Evolutionary conservation across 2,888 invertebrate species (phyloP), one percentile per base, ranked within the genome.

Genomic region (Iphiclides podalirius): DNA sequence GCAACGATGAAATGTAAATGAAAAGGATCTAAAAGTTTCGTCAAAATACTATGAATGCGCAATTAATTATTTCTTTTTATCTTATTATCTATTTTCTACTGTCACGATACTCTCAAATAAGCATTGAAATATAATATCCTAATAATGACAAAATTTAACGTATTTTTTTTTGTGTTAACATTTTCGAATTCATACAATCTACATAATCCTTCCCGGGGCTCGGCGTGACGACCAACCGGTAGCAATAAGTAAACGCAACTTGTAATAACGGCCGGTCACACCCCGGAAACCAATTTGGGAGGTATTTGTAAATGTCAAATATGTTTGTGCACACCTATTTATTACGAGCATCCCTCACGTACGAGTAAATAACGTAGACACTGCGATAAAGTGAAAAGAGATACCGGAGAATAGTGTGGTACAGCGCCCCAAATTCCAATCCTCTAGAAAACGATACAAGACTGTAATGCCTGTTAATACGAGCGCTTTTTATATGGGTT

Each of bases 301-400:
- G 79, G 80, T 85, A 82, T 82, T 82, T 84, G 83, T 85, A 82
- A 83, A 85, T 76, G 82, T 86, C 85, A 84, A 84, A 86, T 84
- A 86, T 81, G 85, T 83, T 85, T 85, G 84, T 78, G 81, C 80
- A 72, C 78, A 83, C 83, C 82, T 86, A 85, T 86, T 86, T 87
- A 87, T 86, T 86, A 74, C 81, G 65, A 79, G 80, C 85, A 84
- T 88, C 87, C 86, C 85, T 87, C 88, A 87, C 83, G 82, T 80
- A 72, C 78, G 79, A 79, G 84, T 85, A 87, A 85, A 86, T 88
- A 86, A 85, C 78, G 78, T 78, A 84, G 85, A 86, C 82, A 84
- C 79, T 77, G 78, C 78, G 85, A 85, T 86, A 86, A 83, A 82
- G 78, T 84, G 85, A 84, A 84, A 85, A 86, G 84, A 86, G 84